Evolutionary conservation across 2,888 invertebrate genomes (phyloP).

Genomic region (Himalopsyche kuldschensis): DNA sequence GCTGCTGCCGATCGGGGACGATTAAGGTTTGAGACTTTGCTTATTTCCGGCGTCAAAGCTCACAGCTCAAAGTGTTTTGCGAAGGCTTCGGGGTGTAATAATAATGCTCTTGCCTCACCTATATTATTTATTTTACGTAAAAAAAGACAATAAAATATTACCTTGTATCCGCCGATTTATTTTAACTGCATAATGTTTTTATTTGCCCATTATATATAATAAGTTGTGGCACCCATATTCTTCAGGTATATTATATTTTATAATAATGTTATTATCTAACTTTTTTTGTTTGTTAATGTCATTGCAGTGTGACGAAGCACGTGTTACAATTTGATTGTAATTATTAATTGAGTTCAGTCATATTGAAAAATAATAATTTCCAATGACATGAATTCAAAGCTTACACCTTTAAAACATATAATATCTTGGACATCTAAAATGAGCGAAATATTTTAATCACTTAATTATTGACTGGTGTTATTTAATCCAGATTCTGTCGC

Average conservation of each 20-base stretch:
- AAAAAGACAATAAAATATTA: neutral
- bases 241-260: neutral
- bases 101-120: constrained; percentile 14
- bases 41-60: constrained; percentile 36
- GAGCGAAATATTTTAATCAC: too few relatives aligned
- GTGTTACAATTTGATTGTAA: too few relatives aligned
- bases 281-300: too few relatives aligned
- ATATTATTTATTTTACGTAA: constrained; percentile 26
- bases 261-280: neutral
- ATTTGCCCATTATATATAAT: neutral
- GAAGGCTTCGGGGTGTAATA: constrained; percentile 11
- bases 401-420: too few relatives aligned
- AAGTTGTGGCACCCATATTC: neutral
- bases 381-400: too few relatives aligned
- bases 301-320: too few relatives aligned
- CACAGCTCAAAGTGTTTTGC: constrained; percentile 34
- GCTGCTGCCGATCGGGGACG: constrained; percentile 6
- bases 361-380: too few relatives aligned
- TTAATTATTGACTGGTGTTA: too few relatives aligned
- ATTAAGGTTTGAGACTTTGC: constrained; percentile 6
- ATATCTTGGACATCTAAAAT: too few relatives aligned
- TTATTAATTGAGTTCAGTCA: too few relatives aligned
- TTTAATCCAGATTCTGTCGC: too few relatives aligned
- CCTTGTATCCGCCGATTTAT: neutral
- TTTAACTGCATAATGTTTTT: neutral